Evolutionary conservation across 2,888 invertebrate genomes (phyloP).

Genomic region (Drosophila multiciliata): DNA sequence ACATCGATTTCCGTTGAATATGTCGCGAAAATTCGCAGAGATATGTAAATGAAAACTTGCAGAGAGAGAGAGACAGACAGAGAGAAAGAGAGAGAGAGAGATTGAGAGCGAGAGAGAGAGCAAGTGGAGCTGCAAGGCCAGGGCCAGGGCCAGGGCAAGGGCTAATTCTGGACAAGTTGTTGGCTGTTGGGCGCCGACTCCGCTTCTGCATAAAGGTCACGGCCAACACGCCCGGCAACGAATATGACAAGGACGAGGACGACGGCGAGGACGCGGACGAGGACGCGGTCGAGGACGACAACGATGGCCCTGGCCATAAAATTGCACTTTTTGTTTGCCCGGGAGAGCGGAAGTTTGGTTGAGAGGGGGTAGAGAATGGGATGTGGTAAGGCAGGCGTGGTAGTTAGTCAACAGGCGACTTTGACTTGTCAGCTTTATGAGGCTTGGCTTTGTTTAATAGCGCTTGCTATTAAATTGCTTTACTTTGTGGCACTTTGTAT

Average conservation of each 20-base stretch:
- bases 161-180: conserved; percentile 46
- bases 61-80: conserved; percentile 2
- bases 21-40: conserved; percentile 45
- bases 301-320: conserved; percentile 2
- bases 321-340: conserved; percentile 12
- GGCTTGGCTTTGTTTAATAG: conserved; percentile 1
- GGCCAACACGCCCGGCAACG: conserved; percentile 46
- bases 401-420: conserved; percentile 16
- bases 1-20: conserved; percentile 75
- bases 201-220: conserved; percentile 72
- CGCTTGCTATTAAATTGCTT: neutral
- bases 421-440: conserved; percentile 6
- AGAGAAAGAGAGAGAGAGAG: conserved; percentile 1
- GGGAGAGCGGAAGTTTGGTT: neutral
- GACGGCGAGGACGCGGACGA: neutral
- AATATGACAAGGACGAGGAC: neutral
- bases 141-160: conserved; percentile 38
- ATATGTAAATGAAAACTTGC: conserved; percentile 34
- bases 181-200: conserved; percentile 71
- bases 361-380: too few species aligned
- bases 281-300: neutral
- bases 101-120: conserved; percentile 14
- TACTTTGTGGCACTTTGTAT: conserved; percentile 6
- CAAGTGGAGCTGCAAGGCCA: conserved; percentile 29
- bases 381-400: neutral